phyloP scores from a whole-genome alignment of 2,113 vertebrate genomes.

The Megalops atlanticus region DNA sequence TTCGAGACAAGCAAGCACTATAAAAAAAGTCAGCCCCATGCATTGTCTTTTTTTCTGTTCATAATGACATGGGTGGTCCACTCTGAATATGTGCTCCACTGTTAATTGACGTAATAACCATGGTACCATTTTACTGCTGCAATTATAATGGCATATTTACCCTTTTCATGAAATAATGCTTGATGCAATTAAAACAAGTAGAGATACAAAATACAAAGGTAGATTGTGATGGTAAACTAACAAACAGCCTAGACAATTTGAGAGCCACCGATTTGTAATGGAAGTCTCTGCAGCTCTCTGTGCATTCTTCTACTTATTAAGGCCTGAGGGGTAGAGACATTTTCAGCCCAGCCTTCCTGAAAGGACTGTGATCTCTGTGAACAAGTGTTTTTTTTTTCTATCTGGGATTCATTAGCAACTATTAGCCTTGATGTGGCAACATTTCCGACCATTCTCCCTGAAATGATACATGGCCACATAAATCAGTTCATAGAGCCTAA shows the following conservation, averaged over 20 bases:
- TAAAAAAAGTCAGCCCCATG: background rate
- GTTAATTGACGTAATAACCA: background rate
- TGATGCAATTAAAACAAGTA: slow-evolving; percentile 30
- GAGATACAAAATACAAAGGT: too few species aligned
- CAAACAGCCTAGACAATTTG: background rate
- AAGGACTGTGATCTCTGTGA: slow-evolving; percentile 20
- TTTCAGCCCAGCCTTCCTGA: slow-evolving; percentile 14
- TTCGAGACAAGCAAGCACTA: background rate
- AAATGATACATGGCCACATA: slow-evolving; percentile 12
- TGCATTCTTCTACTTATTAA: slow-evolving; percentile 29
- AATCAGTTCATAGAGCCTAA: slow-evolving; percentile 13
- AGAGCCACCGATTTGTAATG: background rate
- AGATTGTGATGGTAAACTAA: background rate
- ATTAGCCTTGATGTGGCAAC: slow-evolving; percentile 31
- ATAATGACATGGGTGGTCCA: slow-evolving; percentile 3
- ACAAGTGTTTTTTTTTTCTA: slow-evolving; percentile 11
- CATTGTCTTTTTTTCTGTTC: background rate
- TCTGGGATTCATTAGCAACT: slow-evolving; percentile 33
- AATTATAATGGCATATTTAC: slow-evolving; percentile 3
- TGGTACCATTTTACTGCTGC: background rate
- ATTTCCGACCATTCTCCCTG: slow-evolving; percentile 17
- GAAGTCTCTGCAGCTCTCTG: slow-evolving; percentile 19
- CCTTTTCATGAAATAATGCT: too few species aligned
- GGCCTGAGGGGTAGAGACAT: slow-evolving; percentile 13
- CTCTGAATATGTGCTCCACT: background rate